phyloP scores from a whole-genome alignment of 2,797 vertebrate species.

The Nannoperca obscura region DNA sequence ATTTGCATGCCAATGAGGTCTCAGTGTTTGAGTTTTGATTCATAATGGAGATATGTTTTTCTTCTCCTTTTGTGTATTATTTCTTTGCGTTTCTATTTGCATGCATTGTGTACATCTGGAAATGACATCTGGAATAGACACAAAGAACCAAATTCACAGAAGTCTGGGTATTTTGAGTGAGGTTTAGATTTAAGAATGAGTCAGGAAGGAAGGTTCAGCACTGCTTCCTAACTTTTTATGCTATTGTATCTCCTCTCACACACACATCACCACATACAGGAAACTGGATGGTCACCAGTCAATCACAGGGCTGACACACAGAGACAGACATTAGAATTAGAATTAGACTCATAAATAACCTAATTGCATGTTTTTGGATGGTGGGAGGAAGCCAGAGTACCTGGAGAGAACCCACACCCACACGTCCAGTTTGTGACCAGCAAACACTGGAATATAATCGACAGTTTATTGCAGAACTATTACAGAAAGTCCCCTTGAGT shows the following conservation, averaged over 20 bases:
- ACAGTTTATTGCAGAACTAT: not conserved
- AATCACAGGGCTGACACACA: too few relatives aligned
- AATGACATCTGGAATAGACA: constrained; percentile 3
- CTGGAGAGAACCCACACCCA: too few relatives aligned
- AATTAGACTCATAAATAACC: too few relatives aligned
- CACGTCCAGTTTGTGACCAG: not conserved
- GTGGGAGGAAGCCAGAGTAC: too few relatives aligned
- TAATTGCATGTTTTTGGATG: too few relatives aligned
- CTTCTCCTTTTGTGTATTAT: not conserved
- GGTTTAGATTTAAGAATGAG: not conserved
- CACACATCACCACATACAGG: too few relatives aligned
- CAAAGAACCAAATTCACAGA: not conserved
- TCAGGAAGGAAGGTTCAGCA: not conserved
- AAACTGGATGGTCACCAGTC: too few relatives aligned
- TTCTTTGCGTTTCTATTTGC: constrained; percentile 9
- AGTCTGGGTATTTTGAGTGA: not conserved
- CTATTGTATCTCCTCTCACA: too few relatives aligned
- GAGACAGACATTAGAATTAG: too few relatives aligned
- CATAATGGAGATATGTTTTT: not conserved
- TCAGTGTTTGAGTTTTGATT: constrained; percentile 29
- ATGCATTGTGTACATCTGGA: not conserved
- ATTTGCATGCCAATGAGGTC: constrained; percentile 56
- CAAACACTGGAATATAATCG: not conserved
- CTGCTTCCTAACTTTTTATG: not conserved
- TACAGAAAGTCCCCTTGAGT: too few relatives aligned